phyloP scores from a whole-genome alignment of 2,888 invertebrate genomes.

The Ennomos erosarius region DNA sequence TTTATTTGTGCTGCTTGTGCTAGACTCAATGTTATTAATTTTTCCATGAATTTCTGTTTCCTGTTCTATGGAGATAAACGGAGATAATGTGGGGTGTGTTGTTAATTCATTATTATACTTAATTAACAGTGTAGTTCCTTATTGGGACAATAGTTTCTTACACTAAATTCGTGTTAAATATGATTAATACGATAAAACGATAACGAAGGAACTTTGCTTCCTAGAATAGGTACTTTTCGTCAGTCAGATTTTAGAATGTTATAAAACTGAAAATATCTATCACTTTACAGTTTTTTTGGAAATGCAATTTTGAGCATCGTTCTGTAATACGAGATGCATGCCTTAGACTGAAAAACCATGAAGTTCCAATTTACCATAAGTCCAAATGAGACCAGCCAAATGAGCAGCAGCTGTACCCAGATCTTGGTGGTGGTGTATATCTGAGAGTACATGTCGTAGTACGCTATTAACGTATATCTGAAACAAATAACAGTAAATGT shows the following conservation, averaged over 20 bases:
- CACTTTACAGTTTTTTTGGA: too few species aligned
- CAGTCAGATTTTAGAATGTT: too few species aligned
- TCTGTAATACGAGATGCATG: too few species aligned
- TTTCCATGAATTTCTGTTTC: constrained; percentile 23
- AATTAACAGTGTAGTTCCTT: constrained; percentile 14
- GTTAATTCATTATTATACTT: not conserved
- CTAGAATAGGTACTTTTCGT: too few species aligned
- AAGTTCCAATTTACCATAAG: constrained; percentile 84
- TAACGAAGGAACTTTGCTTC: not conserved
- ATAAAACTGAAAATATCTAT: too few species aligned
- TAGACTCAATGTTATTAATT: constrained; percentile 9
- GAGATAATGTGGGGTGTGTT: constrained; percentile 5
- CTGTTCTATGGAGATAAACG: constrained; percentile 13
- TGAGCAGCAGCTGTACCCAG: constrained; percentile 90
- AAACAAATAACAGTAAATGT: constrained; percentile 50
- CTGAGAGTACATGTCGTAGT: constrained; percentile 91
- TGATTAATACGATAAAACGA: too few species aligned
- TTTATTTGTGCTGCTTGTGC: constrained; percentile 13
- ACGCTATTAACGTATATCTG: constrained; percentile 94
- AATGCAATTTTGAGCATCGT: too few species aligned
- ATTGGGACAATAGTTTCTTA: not conserved
- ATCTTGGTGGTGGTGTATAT: constrained; percentile 91
- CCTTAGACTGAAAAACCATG: not conserved
- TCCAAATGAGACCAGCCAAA: constrained; percentile 92
- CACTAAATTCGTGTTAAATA: not conserved